Conservation (phyloP, 2,888 invertebrate genomes). For the Merodon equestris region DNA sequence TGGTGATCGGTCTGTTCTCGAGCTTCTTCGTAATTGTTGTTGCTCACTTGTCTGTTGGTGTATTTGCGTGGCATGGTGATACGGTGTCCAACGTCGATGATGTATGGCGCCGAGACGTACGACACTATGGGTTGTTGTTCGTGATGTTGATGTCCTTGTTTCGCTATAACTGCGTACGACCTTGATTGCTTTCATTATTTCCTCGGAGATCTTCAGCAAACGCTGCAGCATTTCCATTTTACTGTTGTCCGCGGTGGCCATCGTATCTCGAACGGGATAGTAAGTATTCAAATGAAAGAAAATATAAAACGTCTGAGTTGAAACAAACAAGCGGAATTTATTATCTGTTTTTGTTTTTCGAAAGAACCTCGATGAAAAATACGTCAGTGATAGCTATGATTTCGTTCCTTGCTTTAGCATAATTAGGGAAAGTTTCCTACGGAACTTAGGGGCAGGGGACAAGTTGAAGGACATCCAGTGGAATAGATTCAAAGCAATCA, state of each 20-base stretch:
- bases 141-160: background rate
- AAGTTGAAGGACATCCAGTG: background rate
- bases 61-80: too few relatives aligned
- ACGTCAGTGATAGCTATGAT: too few relatives aligned
- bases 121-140: constrained; percentile 4
- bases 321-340: background rate
- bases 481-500: constrained; percentile 19
- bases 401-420: too few relatives aligned
- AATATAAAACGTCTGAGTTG: too few relatives aligned
- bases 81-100: too few relatives aligned
- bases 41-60: too few relatives aligned
- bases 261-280: background rate
- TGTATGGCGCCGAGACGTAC: too few relatives aligned
- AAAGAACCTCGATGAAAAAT: constrained; percentile 1
- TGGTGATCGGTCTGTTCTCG: too few relatives aligned
- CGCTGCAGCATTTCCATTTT: constrained; percentile 9
- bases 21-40: too few relatives aligned
- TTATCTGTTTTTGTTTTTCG: background rate
- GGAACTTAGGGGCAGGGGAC: too few relatives aligned
- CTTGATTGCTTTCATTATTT: constrained; percentile 34
- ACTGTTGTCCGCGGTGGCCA: constrained; percentile 18
- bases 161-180: constrained; percentile 19
- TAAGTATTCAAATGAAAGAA: too few relatives aligned
- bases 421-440: too few relatives aligned
- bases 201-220: constrained; percentile 30